Base-by-base conservation (phyloP, 2,888 invertebrate species). In the Noctua janthina region DNA sequence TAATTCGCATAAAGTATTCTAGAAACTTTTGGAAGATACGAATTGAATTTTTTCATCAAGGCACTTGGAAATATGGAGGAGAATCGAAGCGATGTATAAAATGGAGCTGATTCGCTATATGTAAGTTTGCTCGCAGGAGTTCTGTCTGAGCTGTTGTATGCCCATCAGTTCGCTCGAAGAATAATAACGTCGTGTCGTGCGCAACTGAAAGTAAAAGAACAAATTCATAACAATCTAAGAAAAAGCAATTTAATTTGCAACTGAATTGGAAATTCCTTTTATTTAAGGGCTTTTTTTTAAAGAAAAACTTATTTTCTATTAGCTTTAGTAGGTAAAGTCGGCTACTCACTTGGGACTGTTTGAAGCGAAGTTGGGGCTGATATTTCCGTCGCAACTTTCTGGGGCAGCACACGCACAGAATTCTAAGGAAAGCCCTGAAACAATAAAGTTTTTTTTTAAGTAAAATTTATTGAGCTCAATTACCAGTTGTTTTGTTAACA, bases 391-490 rank as follows among this genome's bases (percentile, higher is more conserved):
- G 97, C 90, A 99, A 97, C 93, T 98, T 98, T 89, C 98, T 97
- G 3, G 99, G 99, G 95, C 99, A 99, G 96, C 99, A 99, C 71
- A 98, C 98, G 96, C 99, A 99, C 82, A 99, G 96, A 91, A 99
- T 98, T 93, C 99, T 98, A 79, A 98, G 98, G 95, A 99, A 99
- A 39, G 99, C 99, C 95, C 99, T 99, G 98, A 43, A 98, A 97
- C 95, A 95, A 95, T 88, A 90, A 86, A 89, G 59, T 64, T 49
- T 35, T 62, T 75, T 67, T 76, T 79, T 4, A 76, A 74, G 54
- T 76, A n/a, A 68, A 81, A 73, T 74, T 82, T 76, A 82, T 54
- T 46, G 20, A 23, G n/a, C 17, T 62, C 35, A 23, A 69, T 62
- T 46, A 46, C 13, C 29, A 59, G 13, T 43, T 5, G 54, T 15